Base-by-base conservation (phyloP, 1,140 invertebrate species). In the Drosophila sulfurigaster region DNA sequence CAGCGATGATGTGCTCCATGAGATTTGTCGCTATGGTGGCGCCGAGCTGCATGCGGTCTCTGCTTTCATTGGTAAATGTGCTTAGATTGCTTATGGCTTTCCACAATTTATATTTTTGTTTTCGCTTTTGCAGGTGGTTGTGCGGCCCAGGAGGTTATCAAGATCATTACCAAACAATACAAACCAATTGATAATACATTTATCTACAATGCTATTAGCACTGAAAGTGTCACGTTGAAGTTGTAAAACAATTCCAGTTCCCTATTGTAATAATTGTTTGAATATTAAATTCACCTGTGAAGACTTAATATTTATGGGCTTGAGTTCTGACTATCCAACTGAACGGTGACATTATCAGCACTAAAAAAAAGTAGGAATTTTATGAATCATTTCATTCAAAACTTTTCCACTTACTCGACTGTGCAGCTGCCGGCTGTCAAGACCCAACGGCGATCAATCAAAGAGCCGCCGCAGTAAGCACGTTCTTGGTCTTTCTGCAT, bases 151-250 rank as follows among this genome's bases (percentile, higher is more conserved):
- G 99, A 99, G 94, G 95, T 96, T 2, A 99, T 99, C 64, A 99
- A 99, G 94, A 94, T 99, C n/a, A 95, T 99, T 49, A 99, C 99
- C 1, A 95, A 95, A 82, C 99, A 99, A 93, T 99, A 99, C 93
- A 97, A 98, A 89, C 98, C 99, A 8, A 94, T 99, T 43, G 96
- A 99, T 93, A 99, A 99, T 93, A 98, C 97, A 1, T 97, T 98
- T 93, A 96, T 99, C 78, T 99, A 99, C 93, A 98, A 99, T 94
- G 98, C 96, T 60, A 97, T 98, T 79, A 97, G 96, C 63, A 97
- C 97, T 58, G 97, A 96, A 72, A 97, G 97, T 48, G 95, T 95
- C 59, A 97, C 96, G 32, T 78, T 92, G 16, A 92, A 83, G 72
- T 63, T 92, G 62, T 92, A 92, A 92, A 68, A 5, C 20, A 68